Conservation (phyloP, 2,888 invertebrate species). For the Podotricha telesiphe region DNA sequence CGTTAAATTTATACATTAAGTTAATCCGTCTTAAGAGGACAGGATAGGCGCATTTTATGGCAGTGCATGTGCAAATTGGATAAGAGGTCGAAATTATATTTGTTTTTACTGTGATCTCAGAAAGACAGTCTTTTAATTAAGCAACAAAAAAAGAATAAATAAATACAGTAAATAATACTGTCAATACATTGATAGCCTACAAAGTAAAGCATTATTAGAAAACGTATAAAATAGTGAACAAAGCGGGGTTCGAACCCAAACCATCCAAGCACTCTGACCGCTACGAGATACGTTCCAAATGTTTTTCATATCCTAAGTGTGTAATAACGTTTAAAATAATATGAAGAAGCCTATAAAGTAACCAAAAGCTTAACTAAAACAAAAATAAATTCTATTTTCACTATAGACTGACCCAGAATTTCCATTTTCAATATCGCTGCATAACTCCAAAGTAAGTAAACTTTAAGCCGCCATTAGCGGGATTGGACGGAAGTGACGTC, state of each 20-base stretch:
- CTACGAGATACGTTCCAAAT: no score
- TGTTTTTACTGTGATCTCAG: no score
- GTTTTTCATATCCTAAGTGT: no score
- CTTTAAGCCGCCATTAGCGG: constrained; percentile 72
- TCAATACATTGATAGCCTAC: no score
- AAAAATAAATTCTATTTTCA: constrained; percentile 1
- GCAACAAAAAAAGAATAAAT: no score
- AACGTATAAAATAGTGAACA: no score
- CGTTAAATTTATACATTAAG: constrained; percentile 15
- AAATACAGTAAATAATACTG: no score
- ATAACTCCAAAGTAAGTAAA: constrained; percentile 67
- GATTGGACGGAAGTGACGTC: constrained; percentile 68
- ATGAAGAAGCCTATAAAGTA: neutral
- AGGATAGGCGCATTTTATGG: constrained; percentile 1
- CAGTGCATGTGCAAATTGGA: neutral
- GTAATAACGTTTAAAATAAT: no score
- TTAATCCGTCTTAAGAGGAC: constrained; percentile 14
- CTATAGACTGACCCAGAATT: constrained; percentile 36
- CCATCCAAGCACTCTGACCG: no score
- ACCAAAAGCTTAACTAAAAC: neutral
- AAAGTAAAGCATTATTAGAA: no score
- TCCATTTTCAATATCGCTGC: constrained; percentile 49
- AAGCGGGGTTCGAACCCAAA: no score
- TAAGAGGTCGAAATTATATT: neutral
- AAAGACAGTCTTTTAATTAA: no score